Base-by-base conservation (phyloP, 2,797 vertebrate genomes). In the Danio albolineatus region DNA sequence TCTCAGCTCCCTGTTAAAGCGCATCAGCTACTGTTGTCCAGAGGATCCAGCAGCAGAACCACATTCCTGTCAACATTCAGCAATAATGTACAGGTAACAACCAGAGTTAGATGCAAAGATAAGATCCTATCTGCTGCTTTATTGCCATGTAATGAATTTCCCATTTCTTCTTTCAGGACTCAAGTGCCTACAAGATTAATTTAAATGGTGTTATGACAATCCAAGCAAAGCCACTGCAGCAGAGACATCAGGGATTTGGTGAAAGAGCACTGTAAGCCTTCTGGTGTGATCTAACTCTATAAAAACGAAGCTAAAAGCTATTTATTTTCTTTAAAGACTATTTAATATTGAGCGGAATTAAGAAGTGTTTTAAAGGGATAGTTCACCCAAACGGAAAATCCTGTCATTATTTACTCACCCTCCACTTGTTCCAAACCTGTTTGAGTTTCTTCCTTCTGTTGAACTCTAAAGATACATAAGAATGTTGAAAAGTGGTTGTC, bases 141-240 rank as follows among this genome's bases (percentile, higher is more conserved):
- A 56, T 74, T 53, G 17, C 16, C 2, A 21, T 41, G 19, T 44
- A 65, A 41, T 36, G 38, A 73, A 77, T 66, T 13, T 21, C 38
- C 17, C 0, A 21, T 72, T 39, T 70, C 56, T 70, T 61, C 39
- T 69, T 17, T 51, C 21, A 81, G 80, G 93, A 93, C 54, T 89
- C 91, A 79, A 92, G 82, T 85, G 91, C 82, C 85, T 90, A 93
- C 17, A 90, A 76, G 62, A 89, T 61, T 44, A 91, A 94, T 88
- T 89, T 96, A 88, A 89, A 93, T 44, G 93, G 95, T 65, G 94
- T 96, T 71, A 96, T 96, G 95, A 96, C 91, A 77, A 94, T 96
- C 89, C 95, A 94, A 84, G 92, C 94, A 53, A 96, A 95, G 83
- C 95, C 95, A 0, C 92, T 96, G 61, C 95, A 95, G 46, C 94